These are phyloP conservation scores for Cremastinae sp. DNA, from an alignment of 2,888 invertebrate species.

Conservation along the genomic window DNA sequence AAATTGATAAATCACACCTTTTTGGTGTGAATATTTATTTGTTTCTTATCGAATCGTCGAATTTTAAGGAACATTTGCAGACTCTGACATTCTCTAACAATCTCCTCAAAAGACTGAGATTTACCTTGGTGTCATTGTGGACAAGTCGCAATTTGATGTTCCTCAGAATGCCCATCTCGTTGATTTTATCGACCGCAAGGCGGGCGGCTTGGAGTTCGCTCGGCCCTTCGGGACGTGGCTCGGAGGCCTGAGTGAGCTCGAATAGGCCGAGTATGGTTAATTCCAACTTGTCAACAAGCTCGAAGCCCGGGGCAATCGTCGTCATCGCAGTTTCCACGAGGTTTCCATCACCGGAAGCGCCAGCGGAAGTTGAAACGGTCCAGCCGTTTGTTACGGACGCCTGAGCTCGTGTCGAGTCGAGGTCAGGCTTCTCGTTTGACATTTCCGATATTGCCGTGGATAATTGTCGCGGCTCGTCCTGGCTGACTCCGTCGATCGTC, in stretches of 20 bases:
- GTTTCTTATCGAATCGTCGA: no score
- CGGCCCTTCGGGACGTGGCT: constrained; percentile 85
- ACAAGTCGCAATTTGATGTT: constrained; percentile 89
- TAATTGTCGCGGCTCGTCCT: constrained; percentile 29
- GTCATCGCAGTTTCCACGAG: background rate
- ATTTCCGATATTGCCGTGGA: constrained; percentile 34
- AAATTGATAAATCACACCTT: no score
- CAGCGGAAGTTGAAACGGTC: background rate
- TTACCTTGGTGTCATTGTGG: constrained; percentile 93
- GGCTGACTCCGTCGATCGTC: constrained; percentile 6
- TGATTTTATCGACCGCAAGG: constrained; percentile 91
- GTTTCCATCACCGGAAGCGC: background rate
- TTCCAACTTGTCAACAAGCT: constrained; percentile 77
- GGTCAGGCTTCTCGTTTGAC: constrained; percentile 15
- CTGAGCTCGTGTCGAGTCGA: background rate
- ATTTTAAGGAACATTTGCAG: no score
- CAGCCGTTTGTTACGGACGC: no score
- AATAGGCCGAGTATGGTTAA: constrained; percentile 89
- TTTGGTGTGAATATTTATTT: no score
- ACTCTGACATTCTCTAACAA: no score
- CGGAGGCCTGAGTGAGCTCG: constrained; percentile 86
- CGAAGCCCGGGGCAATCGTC: constrained; percentile 37
- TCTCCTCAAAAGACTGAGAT: no score
- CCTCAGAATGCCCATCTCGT: constrained; percentile 85
- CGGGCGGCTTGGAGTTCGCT: constrained; percentile 90